These are phyloP conservation scores for Tillus elongatus DNA, from an alignment of 2,888 invertebrate genomes.

Conservation along the genomic window DNA sequence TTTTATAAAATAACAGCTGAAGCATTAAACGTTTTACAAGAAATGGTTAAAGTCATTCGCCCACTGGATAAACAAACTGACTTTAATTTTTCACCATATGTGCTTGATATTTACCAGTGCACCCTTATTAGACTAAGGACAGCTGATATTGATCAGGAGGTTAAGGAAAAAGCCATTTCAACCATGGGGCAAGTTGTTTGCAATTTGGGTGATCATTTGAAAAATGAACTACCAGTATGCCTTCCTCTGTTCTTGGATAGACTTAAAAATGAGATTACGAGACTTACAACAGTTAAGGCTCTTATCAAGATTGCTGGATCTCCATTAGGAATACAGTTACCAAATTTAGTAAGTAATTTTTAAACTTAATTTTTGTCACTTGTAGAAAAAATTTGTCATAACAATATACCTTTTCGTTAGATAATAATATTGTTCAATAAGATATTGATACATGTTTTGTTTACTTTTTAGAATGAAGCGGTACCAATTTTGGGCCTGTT, in stretches of 20 bases:
- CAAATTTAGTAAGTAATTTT: constrained; percentile 57
- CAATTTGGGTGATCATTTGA: constrained; percentile 79
- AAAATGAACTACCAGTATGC: constrained; percentile 72
- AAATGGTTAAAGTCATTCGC: constrained; percentile 86
- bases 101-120: constrained; percentile 72
- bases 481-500: constrained; percentile 90
- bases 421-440: background rate
- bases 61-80: constrained; percentile 59
- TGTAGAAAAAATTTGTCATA: background rate
- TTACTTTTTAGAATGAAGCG: constrained; percentile 59
- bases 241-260: constrained; percentile 93
- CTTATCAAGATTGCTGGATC: constrained; percentile 89
- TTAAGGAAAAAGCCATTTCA: constrained; percentile 95
- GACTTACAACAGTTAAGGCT: constrained; percentile 92
- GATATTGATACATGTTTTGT: background rate
- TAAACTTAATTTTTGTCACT: constrained; percentile 1
- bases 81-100: constrained; percentile 70
- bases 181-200: constrained; percentile 93
- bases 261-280: constrained; percentile 92
- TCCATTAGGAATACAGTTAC: constrained; percentile 75
- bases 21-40: constrained; percentile 85
- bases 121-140: constrained; percentile 80
- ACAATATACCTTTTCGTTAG: background rate
- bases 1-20: constrained; percentile 99
- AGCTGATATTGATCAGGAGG: constrained; percentile 98